Evolutionary conservation across 2,797 vertebrate genomes (phyloP), one percentile per base, ranked within the genome.

Genomic region (Aplochiton taeniatus): DNA sequence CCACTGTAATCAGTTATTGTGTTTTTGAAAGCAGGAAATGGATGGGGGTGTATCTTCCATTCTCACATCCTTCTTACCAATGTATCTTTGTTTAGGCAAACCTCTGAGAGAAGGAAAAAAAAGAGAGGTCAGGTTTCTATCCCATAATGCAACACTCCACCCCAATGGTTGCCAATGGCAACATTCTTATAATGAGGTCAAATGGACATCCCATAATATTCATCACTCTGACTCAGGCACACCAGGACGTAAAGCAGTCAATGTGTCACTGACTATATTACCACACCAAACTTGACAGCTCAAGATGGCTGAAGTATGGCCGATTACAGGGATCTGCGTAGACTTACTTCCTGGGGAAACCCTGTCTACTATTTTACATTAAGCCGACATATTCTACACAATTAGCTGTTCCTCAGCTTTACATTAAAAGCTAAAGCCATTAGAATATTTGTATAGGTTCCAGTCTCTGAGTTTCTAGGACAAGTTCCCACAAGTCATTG

Each of bases 181-280:
- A 91, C 85, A 46, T 69, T 81, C 66, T 85, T 84, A 86, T 87
- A 92, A 90, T 90, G 88, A 90, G 90, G 90, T 91, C 89, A 91
- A 87, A 80, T 77, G 83, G 83, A 75, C 83, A 88, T 89, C 85
- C 88, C 83, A 87, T 89, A 90, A 89, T 90, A 87, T 78, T 86
- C 83, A 77, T 61, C 60, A 63, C 58, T 74, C 71, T 62, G 58
- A 80, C 61, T 53, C 72, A 81, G 79, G 73, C 74, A 67, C 65
- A 62, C 65, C 55, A 61, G 77, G 80, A 81, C 70, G 74, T 63
- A 68, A 58, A 73, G 62, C 74, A 83, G 70, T 72, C 80, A 74
- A 76, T 77, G 80, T 77, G 85, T 80, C 82, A 83, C 73, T 63
- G 76, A 74, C 75, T 80, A 75, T 74, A 74, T 75, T 64, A 79